These are phyloP conservation scores for Bradypodion pumilum DNA, from an alignment of 2,797 vertebrate species.

Conservation along the genomic window DNA sequence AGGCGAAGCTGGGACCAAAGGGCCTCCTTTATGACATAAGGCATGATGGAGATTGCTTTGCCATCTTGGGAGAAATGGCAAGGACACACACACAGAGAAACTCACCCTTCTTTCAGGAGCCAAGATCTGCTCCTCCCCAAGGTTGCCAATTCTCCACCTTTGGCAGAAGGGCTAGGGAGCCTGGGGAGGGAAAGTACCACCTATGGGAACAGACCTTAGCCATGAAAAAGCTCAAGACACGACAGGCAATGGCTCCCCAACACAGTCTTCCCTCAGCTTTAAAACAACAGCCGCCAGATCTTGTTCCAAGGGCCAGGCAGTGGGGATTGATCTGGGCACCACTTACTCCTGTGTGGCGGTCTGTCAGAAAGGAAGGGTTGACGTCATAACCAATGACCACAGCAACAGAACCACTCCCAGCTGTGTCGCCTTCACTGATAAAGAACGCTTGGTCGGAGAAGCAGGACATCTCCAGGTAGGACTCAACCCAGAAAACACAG, in stretches of 20 bases:
- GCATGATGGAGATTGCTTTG: background rate
- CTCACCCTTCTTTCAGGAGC: background rate
- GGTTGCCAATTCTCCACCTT: conserved; percentile 20
- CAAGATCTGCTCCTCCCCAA: background rate
- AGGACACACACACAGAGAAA: background rate
- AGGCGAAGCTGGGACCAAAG: background rate
- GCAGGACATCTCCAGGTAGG: conserved; percentile 33
- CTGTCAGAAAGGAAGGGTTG: conserved; percentile 71
- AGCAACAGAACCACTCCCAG: conserved; percentile 37
- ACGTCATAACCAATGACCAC: conserved; percentile 71
- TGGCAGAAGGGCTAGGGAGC: conserved; percentile 12
- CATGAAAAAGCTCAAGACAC: background rate
- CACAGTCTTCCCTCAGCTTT: no score
- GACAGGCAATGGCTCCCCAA: background rate
- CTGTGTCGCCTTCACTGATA: conserved; percentile 14
- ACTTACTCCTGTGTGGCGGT: conserved; percentile 64
- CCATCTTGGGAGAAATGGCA: background rate
- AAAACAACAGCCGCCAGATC: conserved; percentile 30
- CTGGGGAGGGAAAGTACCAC: no score
- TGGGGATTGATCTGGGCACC: conserved; percentile 68
- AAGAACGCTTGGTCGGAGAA: conserved; percentile 45
- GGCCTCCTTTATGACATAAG: conserved; percentile 5
- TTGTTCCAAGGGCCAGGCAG: conserved; percentile 55
- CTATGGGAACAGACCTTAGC: conserved; percentile 25
- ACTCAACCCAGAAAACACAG: conserved; percentile 41